Percentiles rank a stretch among this genome's conserved stretches.
These are phyloP conservation scores for Pomacea maculata DNA, from an alignment of 1,140 invertebrate genomes.

Conservation along the genomic window DNA sequence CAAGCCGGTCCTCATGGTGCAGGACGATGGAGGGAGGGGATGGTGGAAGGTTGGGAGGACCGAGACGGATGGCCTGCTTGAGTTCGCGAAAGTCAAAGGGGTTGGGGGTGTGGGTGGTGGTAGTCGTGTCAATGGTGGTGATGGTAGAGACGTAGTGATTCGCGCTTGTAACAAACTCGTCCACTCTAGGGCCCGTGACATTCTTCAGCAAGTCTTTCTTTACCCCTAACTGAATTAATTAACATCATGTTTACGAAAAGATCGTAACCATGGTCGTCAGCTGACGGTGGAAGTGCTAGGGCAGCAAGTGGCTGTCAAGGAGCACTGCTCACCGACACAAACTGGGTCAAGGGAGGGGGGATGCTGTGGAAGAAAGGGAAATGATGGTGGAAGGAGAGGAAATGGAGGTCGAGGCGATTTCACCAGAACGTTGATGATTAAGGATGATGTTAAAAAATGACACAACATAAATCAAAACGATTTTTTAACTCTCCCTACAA, in stretches of 20 bases:
- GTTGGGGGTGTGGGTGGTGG: not conserved
- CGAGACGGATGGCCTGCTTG: not conserved
- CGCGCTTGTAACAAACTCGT: not conserved
- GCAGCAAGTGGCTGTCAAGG: no score
- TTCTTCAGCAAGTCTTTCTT: no score
- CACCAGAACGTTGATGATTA: no score
- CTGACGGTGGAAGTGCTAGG: no score
- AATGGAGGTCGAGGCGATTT: not conserved
- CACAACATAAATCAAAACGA: no score
- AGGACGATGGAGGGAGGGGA: not conserved
- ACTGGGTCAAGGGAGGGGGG: not conserved
- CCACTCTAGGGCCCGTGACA: no score
- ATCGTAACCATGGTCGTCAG: no score
- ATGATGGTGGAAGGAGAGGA: not conserved
- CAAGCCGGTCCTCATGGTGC: not conserved
- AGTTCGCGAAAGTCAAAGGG: not conserved
- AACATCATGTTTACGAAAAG: no score
- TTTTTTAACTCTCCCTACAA: no score
- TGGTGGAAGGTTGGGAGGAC: not conserved
- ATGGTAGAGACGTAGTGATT: constrained; percentile 1
- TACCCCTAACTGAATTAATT: no score
- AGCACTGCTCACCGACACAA: no score
- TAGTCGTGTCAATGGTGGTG: not conserved
- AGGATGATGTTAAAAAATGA: no score
- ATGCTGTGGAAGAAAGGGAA: not conserved